These are phyloP conservation scores for Lutraria rhynchaena DNA, from an alignment of 1,140 invertebrate species.

Conservation along the genomic window DNA sequence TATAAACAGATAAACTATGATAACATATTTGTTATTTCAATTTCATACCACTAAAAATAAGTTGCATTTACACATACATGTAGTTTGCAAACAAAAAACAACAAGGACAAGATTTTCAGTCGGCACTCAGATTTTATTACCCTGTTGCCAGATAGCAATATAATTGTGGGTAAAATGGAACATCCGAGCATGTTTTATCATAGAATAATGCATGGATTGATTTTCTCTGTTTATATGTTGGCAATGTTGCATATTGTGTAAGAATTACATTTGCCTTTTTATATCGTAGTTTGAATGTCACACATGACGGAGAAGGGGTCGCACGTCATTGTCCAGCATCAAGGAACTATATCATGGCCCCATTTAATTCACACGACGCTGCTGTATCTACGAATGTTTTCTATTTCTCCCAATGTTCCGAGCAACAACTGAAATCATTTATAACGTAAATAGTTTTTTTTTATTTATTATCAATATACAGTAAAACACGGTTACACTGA, in stretches of 20 bases:
- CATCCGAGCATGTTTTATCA: neutral
- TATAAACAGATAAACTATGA: no score
- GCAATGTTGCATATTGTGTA: neutral
- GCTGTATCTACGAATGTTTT: conserved; percentile 63
- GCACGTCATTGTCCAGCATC: conserved; percentile 55
- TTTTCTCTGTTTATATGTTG: neutral
- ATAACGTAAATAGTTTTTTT: conserved; percentile 58
- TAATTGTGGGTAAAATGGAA: neutral
- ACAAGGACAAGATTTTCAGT: no score
- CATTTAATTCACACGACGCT: conserved; percentile 53
- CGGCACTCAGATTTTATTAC: no score
- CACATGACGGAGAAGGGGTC: conserved; percentile 65
- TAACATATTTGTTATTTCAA: no score
- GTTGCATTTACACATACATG: no score
- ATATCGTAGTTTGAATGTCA: conserved; percentile 65
- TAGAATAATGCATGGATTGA: neutral
- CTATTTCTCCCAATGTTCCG: conserved; percentile 68
- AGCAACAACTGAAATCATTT: conserved; percentile 62
- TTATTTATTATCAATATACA: no score
- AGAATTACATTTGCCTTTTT: no score
- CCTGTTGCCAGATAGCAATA: no score
- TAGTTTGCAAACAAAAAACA: no score
- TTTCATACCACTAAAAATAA: no score
- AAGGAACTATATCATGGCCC: conserved; percentile 71
- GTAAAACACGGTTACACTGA: no score